Evolutionary conservation across 2,888 invertebrate species (phyloP).

Genomic region (Pardosa pseudoannulata): DNA sequence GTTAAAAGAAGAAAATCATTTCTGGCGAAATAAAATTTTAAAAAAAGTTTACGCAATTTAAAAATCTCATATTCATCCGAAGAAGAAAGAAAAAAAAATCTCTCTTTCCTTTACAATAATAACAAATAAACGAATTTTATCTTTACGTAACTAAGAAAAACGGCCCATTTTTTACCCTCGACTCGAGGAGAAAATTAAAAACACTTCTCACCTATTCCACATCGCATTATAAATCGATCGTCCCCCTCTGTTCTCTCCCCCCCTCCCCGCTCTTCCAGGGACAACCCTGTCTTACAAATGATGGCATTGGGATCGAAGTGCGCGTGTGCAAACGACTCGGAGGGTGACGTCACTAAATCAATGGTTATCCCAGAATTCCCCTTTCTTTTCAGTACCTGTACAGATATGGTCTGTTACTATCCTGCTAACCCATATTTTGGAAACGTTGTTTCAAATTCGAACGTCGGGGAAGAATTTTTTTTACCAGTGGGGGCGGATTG

Average conservation of each 20-base stretch:
- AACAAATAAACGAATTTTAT: too few species aligned
- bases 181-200: background rate
- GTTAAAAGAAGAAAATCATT: too few species aligned
- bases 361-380: slow-evolving; percentile 46
- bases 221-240: slow-evolving; percentile 57
- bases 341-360: slow-evolving; percentile 59
- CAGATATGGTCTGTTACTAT: slow-evolving; percentile 2
- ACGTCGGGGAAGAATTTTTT: too few species aligned
- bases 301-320: slow-evolving; percentile 25
- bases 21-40: too few species aligned
- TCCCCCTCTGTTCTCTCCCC: background rate
- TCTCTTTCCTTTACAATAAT: too few species aligned
- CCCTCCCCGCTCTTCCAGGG: background rate
- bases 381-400: slow-evolving; percentile 61
- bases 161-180: too few species aligned
- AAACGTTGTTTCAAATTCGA: slow-evolving; percentile 36
- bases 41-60: background rate
- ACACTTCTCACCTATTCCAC: slow-evolving; percentile 9
- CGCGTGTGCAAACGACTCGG: slow-evolving; percentile 17
- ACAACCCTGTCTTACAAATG: slow-evolving; percentile 13
- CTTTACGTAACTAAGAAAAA: too few species aligned
- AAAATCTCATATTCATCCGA: background rate
- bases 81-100: background rate
- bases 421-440: slow-evolving; percentile 49
- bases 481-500: too few species aligned